Evolutionary conservation across 2,113 vertebrate species (phyloP), one percentile per base, ranked within the genome.

Genomic region (Lates calcarifer): DNA sequence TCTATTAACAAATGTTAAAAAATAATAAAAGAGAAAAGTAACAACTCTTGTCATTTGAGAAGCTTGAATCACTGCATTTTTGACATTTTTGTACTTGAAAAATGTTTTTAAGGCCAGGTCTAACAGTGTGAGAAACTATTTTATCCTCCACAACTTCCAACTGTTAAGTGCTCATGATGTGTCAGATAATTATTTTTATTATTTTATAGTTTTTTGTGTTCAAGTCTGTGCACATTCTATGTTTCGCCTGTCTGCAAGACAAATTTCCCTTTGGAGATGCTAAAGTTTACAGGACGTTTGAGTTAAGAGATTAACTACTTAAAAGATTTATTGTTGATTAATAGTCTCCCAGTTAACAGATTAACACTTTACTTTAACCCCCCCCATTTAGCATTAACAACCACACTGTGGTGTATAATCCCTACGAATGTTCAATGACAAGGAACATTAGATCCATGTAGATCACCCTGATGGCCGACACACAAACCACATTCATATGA

Each of bases 401-500:
- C 45, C 45, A 47, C 45, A 47, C 45, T 45, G 43, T 7, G 4
- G 41, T 15, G 41, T 14, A 43, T 18, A 47, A 17, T 47, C 17
- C 6, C 7, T 20, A 47, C 6, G 13, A 20, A 47, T 47, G 13
- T n/a, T n/a, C n/a, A n/a, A n/a, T n/a, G n/a, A n/a, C n/a, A 33
- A 33, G 3, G 33, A 65, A 55, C 45, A 68, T 78, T n/a, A 72
- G 43, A 73, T 56, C 45, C 31, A 15, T 0, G 12, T 13, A n/a
- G 28, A 24, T 70, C 51, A 74, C 28, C 47, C 53, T n/a, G 33
- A 62, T 45, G 39, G 73, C 58, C 33, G 47, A 45, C 45, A 49
- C 51, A 69, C 37, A 83, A 57, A 79, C 81, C 64, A 39, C 72
- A 78, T 75, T 60, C 60, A 61, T 67, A 60, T 71, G 68, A 88